Percentiles rank a stretch among this genome's conserved stretches.
phyloP scores from a whole-genome alignment of 2,888 invertebrate genomes.

The Acanthosoma haemorrhoidale region DNA sequence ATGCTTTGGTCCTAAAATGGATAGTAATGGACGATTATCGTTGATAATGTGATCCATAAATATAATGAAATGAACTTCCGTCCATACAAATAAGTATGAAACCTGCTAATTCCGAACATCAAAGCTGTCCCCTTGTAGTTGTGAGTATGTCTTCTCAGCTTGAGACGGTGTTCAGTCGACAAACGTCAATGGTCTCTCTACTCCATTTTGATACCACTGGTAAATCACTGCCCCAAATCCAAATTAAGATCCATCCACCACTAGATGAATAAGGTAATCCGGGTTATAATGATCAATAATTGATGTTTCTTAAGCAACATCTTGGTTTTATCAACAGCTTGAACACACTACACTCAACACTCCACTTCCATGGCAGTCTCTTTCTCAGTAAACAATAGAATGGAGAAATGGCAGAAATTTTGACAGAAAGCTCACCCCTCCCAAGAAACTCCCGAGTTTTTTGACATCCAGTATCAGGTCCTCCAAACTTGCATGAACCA shows the following conservation, averaged over 20 bases:
- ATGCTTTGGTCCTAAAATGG: constrained; percentile 23
- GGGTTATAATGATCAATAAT: constrained; percentile 22
- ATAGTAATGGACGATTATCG: constrained; percentile 5
- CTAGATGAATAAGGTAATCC: neutral
- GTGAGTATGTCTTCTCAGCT: constrained; percentile 14
- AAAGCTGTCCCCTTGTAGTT: constrained; percentile 1
- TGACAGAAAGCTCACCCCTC: neutral
- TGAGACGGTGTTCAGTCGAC: neutral
- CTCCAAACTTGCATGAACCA: constrained; percentile 10
- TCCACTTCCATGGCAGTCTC: neutral
- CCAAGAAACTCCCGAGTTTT: constrained; percentile 16
- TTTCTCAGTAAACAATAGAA: constrained; percentile 9
- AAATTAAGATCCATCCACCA: neutral
- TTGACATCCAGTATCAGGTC: neutral
- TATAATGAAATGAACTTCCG: neutral
- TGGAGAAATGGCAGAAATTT: constrained; percentile 7
- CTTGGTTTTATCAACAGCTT: neutral
- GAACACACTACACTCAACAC: neutral
- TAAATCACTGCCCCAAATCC: constrained; percentile 19
- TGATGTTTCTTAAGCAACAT: neutral
- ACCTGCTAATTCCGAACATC: too few relatives aligned
- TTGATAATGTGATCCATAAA: neutral
- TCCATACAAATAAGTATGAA: neutral
- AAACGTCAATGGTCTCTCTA: neutral
- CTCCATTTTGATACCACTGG: neutral